These are phyloP conservation scores for Hypena proboscidalis DNA, from an alignment of 2,888 invertebrate species.

Conservation along the genomic window DNA sequence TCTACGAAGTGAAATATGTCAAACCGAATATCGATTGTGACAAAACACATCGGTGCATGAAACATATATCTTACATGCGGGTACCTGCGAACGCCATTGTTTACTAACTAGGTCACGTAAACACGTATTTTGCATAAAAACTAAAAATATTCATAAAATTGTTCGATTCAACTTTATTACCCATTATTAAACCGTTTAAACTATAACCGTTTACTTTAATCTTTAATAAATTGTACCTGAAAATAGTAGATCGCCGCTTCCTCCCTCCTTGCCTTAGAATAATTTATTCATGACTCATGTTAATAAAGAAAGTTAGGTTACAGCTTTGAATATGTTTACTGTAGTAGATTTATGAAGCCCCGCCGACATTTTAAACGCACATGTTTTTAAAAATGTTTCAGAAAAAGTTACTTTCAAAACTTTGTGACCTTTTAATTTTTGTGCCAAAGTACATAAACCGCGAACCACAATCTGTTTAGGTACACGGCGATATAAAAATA, in stretches of 20 bases:
- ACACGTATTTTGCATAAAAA: slow-evolving; percentile 49
- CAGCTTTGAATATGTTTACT: not conserved
- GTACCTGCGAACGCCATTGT: slow-evolving; percentile 49
- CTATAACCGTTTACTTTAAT: too few species aligned
- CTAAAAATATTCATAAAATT: slow-evolving; percentile 28
- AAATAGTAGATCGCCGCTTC: too few species aligned
- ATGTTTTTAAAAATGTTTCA: slow-evolving; percentile 16
- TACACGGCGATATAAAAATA: slow-evolving; percentile 32
- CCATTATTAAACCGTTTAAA: too few species aligned
- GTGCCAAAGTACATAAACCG: slow-evolving; percentile 35
- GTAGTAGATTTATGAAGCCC: slow-evolving; percentile 2
- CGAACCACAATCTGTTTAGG: slow-evolving; percentile 27
- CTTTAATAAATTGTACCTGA: too few species aligned
- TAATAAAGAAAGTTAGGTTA: too few species aligned
- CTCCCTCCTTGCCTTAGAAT: too few species aligned
- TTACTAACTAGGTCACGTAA: slow-evolving; percentile 61
- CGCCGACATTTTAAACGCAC: slow-evolving; percentile 8
- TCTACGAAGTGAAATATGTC: slow-evolving; percentile 26
- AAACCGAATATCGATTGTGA: slow-evolving; percentile 35
- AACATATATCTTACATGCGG: slow-evolving; percentile 44
- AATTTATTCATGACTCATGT: too few species aligned
- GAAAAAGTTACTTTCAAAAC: slow-evolving; percentile 36
- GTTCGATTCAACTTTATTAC: slow-evolving; percentile 14
- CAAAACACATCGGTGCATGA: slow-evolving; percentile 44
- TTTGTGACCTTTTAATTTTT: slow-evolving; percentile 27